phyloP scores from a whole-genome alignment of 2,888 invertebrate species.

The Clostera curtula region DNA sequence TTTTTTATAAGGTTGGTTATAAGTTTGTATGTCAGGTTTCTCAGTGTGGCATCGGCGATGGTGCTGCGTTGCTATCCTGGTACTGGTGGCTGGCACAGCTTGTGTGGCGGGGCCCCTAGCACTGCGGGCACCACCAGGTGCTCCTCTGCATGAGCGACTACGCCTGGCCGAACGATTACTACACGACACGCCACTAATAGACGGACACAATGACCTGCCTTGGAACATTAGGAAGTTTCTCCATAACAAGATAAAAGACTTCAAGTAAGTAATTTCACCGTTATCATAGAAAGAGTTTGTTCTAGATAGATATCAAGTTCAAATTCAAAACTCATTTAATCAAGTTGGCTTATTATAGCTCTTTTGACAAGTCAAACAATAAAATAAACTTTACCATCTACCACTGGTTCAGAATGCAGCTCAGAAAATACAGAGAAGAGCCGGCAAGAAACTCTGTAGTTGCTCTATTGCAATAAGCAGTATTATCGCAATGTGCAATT shows the following conservation, averaged over 20 bases:
- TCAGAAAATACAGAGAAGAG: too few relatives aligned
- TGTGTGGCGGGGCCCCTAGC: constrained; percentile 88
- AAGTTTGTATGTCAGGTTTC: constrained; percentile 45
- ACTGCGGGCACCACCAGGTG: constrained; percentile 83
- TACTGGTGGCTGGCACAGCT: constrained; percentile 85
- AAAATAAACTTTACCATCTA: too few relatives aligned
- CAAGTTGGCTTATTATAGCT: too few relatives aligned
- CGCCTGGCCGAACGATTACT: constrained; percentile 82
- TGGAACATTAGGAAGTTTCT: constrained; percentile 94
- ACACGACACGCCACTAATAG: constrained; percentile 85
- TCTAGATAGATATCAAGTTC: background rate
- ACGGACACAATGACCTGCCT: constrained; percentile 93
- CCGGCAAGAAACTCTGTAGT: too few relatives aligned
- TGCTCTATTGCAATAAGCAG: too few relatives aligned
- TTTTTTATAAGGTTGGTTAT: constrained; percentile 2
- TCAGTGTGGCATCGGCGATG: constrained; percentile 78
- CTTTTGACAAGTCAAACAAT: too few relatives aligned
- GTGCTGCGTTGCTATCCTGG: constrained; percentile 84
- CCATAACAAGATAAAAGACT: constrained; percentile 90
- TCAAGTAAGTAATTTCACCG: constrained; percentile 67
- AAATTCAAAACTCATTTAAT: too few relatives aligned
- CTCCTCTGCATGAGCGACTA: constrained; percentile 84
- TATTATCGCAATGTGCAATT: too few relatives aligned
- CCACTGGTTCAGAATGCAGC: too few relatives aligned
- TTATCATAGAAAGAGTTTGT: background rate